Evolutionary conservation across 2,797 vertebrate species (phyloP).

Genomic region (Myotis myotis): DNA sequence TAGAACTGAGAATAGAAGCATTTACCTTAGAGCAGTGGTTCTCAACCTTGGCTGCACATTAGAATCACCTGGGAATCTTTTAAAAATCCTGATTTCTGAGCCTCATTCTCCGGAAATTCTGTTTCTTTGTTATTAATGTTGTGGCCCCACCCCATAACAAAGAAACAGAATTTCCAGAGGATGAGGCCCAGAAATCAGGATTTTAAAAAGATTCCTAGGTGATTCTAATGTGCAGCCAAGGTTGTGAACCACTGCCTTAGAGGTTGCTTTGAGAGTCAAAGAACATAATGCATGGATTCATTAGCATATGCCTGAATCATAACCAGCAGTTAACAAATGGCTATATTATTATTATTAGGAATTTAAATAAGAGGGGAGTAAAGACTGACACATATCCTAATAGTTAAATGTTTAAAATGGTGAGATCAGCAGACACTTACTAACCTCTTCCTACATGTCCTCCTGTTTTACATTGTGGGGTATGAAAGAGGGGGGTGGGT

Average conservation of each 20-base stretch:
- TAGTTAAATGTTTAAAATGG: background rate
- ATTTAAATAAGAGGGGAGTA: background rate
- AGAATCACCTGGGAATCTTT: too few relatives aligned
- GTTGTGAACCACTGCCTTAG: background rate
- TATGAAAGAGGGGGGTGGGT: too few relatives aligned
- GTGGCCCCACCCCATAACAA: too few relatives aligned
- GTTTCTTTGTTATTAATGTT: too few relatives aligned
- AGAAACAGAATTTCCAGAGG: too few relatives aligned
- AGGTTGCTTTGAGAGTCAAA: background rate
- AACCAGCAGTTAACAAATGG: background rate
- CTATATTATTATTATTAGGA: background rate
- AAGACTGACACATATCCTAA: background rate
- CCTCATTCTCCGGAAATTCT: too few relatives aligned
- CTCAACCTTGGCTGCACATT: too few relatives aligned
- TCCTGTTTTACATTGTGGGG: background rate
- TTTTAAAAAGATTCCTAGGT: too few relatives aligned
- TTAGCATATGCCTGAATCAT: background rate
- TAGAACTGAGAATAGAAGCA: background rate
- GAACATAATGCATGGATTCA: background rate
- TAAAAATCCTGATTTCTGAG: too few relatives aligned
- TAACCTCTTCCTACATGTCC: background rate
- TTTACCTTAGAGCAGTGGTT: background rate
- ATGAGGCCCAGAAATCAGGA: too few relatives aligned
- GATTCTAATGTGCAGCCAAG: too few relatives aligned
- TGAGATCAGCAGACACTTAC: background rate